Percentiles rank a stretch among this genome's conserved stretches.
Conservation (phyloP, 2,113 vertebrate species). For the Albula goreensis region DNA sequence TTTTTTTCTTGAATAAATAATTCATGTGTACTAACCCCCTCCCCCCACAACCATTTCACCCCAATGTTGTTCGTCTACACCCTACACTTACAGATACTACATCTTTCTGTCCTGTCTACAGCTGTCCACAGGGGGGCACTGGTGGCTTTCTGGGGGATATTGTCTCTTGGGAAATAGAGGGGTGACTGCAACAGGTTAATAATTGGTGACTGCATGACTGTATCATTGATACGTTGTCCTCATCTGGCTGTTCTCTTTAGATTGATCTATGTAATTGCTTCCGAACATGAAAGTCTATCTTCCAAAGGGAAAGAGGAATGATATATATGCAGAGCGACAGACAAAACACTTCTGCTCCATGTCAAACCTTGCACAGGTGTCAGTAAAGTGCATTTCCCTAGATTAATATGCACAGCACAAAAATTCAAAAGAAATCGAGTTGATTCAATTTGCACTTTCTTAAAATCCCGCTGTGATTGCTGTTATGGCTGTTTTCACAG, state of each 20-base stretch:
- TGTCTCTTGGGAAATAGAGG: neutral
- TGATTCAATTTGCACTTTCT: neutral
- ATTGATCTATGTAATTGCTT: neutral
- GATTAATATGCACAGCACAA: neutral
- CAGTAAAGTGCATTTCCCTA: neutral
- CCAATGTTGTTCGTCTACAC: too few species aligned
- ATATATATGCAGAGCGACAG: neutral
- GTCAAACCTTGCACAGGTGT: neutral
- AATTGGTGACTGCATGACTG: neutral
- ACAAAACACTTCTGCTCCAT: neutral
- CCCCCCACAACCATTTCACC: too few species aligned
- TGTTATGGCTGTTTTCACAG: neutral
- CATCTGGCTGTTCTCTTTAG: neutral
- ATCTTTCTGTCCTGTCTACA: neutral
- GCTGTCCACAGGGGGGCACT: neutral
- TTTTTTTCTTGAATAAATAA: too few species aligned
- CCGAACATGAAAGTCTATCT: neutral
- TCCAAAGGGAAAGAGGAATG: neutral
- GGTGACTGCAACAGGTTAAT: neutral
- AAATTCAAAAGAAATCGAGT: neutral
- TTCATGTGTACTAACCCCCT: too few species aligned
- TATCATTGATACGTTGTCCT: neutral
- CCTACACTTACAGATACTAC: too few species aligned
- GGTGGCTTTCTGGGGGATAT: neutral
- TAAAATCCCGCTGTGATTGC: neutral